phyloP scores from a whole-genome alignment of 23 tunicate species.

The Oikopleura dioica region DNA sequence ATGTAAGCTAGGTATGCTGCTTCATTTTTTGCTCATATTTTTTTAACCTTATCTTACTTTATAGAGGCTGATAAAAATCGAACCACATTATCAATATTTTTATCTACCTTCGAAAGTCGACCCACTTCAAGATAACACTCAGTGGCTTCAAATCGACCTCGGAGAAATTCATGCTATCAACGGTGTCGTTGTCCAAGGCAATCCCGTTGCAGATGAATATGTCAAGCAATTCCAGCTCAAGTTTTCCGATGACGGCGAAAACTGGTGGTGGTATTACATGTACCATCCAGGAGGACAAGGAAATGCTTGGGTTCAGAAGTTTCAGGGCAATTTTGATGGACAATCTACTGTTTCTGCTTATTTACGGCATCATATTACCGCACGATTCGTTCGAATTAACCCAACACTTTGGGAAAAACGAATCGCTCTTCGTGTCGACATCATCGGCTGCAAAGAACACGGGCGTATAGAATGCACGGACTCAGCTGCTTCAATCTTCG shows the following conservation, averaged over 20 bases:
- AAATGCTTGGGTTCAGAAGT: no score
- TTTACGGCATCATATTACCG: neutral
- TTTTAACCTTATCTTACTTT: no score
- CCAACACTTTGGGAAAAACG: neutral
- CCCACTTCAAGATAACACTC: neutral
- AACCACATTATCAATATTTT: neutral
- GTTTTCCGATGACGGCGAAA: conserved; percentile 8
- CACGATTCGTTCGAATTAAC: neutral
- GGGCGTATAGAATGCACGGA: neutral
- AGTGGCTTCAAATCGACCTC: conserved; percentile 9
- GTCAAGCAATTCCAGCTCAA: neutral
- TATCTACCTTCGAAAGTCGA: neutral
- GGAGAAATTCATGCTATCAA: neutral
- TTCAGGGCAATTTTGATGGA: no score
- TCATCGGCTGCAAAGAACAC: neutral
- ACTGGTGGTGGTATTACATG: neutral
- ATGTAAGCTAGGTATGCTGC: no score
- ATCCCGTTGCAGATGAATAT: conserved; percentile 6
- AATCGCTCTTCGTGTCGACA: conserved; percentile 1
- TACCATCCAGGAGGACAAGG: no score
- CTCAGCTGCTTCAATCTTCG: neutral
- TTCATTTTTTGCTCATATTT: no score
- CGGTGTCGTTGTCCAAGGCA: conserved; percentile 7
- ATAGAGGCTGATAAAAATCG: no score
- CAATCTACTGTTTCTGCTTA: neutral